These are phyloP conservation scores for Reticulitermes speratus DNA, from an alignment of 1,140 invertebrate species.

Conservation along the genomic window DNA sequence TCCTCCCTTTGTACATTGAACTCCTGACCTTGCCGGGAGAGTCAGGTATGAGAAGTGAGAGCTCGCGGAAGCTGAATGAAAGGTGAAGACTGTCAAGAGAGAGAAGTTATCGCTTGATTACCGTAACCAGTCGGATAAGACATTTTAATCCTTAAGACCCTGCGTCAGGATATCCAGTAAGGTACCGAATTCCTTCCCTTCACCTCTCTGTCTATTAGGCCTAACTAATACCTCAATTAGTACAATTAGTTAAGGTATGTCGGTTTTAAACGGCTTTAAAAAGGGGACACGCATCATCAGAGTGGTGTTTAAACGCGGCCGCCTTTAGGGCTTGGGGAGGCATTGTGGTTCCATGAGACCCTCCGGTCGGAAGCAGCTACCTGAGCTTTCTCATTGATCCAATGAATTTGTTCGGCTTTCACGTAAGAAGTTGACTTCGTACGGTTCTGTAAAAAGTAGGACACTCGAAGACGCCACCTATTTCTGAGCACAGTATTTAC, in stretches of 20 bases:
- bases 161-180: not conserved
- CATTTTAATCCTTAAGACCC: slow-evolving; percentile 7
- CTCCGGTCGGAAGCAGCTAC: not conserved
- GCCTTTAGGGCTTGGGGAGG: not conserved
- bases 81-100: not conserved
- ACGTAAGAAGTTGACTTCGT: not conserved
- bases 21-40: too few species aligned
- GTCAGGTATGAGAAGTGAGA: not conserved
- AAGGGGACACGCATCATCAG: not conserved
- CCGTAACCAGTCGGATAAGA: not conserved
- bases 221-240: slow-evolving; percentile 13
- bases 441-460: not conserved
- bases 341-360: not conserved
- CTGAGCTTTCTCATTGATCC: not conserved
- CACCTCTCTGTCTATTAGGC: not conserved
- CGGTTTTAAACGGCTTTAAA: not conserved
- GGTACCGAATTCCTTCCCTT: not conserved
- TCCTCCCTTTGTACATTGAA: too few species aligned
- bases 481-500: too few species aligned
- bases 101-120: not conserved
- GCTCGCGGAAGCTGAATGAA: not conserved
- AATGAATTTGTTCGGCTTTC: not conserved
- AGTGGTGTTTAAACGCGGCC: not conserved
- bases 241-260: not conserved
- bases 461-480: not conserved